Base-by-base conservation (phyloP, 2,888 invertebrate genomes). In the Ennomos fuscantarius region DNA sequence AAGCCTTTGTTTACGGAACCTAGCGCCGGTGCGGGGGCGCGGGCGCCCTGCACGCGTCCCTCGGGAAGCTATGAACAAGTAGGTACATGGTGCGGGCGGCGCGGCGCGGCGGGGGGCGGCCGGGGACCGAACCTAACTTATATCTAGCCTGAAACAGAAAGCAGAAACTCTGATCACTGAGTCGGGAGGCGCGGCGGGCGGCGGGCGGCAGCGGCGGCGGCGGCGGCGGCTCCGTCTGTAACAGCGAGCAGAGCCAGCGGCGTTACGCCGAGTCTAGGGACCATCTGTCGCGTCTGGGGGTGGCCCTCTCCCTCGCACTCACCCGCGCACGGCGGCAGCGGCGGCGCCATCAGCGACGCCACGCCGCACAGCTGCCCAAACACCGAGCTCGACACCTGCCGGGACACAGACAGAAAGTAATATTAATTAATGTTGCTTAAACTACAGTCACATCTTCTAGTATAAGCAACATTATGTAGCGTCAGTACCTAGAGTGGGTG, bases 101-200 rank as follows among this genome's bases (percentile, higher is more conserved):
- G 76, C 66, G 39, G 32, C 15, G 55, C 55, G 73, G 75, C 69
- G 62, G 75, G 73, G 66, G 75, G 61, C 68, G 66, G 72, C 60
- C 73, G 64, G 67, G 66, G 66, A 69, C 68, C 70, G 73, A 82
- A 89, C 88, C 89, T 89, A 89, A 89, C 89, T 89, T 89, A 90
- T 84, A 88, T 86, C 88, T 89, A 89, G 87, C 68, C 89, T 90
- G 89, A 83, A 90, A 90, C 89, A 90, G 89, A 90, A 90, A 90
- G 89, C 89, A 90, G 88, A 90, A 86, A 83, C 81, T 82, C 51
- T 79, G 84, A 89, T 89, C 87, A 89, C 89, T 89, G 83, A 84
- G 64, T 55, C 57, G 65, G 62, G 57, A 50, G 46, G 47, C 55
- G 60, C 53, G 57, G 57, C 54, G 6, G 62, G 57, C 60, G 63